Evolutionary conservation across 2,888 invertebrate genomes (phyloP).

Genomic region (Chaetoderma sp.): DNA sequence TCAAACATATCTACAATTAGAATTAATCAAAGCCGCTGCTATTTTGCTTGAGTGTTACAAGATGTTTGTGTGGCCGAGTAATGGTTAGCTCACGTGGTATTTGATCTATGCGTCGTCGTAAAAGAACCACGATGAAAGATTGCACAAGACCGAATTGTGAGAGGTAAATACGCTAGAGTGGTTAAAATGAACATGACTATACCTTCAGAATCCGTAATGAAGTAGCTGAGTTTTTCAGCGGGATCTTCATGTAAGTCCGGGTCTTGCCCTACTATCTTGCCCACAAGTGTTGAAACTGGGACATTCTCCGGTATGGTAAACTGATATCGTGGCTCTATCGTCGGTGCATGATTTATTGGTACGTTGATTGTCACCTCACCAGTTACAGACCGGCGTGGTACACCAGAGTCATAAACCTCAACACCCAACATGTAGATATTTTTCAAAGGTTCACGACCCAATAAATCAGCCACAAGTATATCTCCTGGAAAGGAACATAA

Average conservation of each 20-base stretch:
- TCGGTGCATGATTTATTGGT: constrained; percentile 32
- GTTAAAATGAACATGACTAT: neutral
- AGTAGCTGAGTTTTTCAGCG: neutral
- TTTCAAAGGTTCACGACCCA: constrained; percentile 29
- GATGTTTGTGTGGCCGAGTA: no score
- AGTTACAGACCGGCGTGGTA: constrained; percentile 18
- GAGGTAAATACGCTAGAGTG: neutral
- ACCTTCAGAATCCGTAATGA: neutral
- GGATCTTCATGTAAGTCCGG: constrained; percentile 11
- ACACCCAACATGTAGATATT: constrained; percentile 28
- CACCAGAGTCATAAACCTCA: constrained; percentile 35
- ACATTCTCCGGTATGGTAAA: constrained; percentile 25
- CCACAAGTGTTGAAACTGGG: constrained; percentile 18
- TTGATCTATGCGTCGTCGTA: no score
- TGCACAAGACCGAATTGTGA: no score
- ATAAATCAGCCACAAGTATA: constrained; percentile 24
- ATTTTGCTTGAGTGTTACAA: no score
- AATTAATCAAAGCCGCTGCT: no score
- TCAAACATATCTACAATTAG: no score
- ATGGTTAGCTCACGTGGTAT: no score
- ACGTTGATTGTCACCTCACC: constrained; percentile 30
- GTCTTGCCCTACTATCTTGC: constrained; percentile 25
- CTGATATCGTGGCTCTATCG: constrained; percentile 7
- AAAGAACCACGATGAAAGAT: no score
- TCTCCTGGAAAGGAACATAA: constrained; percentile 28